These are phyloP conservation scores for Plebejus melissa DNA, from an alignment of 2,888 invertebrate genomes.

Conservation along the genomic window DNA sequence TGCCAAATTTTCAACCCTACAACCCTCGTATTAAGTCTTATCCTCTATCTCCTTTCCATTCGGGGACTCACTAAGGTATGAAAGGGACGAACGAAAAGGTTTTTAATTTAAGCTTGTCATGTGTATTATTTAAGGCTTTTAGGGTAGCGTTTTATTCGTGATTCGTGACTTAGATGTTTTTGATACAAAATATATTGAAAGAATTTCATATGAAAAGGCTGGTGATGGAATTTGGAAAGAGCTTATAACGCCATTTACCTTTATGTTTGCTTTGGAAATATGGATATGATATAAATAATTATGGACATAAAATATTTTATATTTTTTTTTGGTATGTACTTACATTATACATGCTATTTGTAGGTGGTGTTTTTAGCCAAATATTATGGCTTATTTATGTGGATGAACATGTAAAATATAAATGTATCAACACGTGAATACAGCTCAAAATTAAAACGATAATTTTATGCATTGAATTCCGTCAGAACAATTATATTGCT, in stretches of 20 bases:
- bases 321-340: no score
- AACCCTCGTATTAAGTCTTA: neutral
- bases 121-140: conserved; percentile 16
- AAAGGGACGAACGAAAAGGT: conserved; percentile 10
- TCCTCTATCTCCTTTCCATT: neutral
- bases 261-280: neutral
- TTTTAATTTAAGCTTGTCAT: conserved; percentile 11
- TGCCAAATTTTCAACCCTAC: conserved; percentile 17
- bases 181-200: conserved; percentile 2
- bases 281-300: neutral
- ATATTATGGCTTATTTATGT: neutral
- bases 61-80: neutral
- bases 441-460: neutral
- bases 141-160: conserved; percentile 3
- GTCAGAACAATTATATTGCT: neutral
- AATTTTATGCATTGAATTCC: neutral
- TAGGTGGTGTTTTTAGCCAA: no score
- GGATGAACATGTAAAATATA: neutral
- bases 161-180: conserved; percentile 23
- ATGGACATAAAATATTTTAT: no score
- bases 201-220: neutral
- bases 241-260: neutral
- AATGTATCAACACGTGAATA: neutral
- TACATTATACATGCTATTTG: no score
- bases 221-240: neutral